These are phyloP conservation scores for Coelopa frigida DNA, from an alignment of 1,140 invertebrate species.

Conservation along the genomic window DNA sequence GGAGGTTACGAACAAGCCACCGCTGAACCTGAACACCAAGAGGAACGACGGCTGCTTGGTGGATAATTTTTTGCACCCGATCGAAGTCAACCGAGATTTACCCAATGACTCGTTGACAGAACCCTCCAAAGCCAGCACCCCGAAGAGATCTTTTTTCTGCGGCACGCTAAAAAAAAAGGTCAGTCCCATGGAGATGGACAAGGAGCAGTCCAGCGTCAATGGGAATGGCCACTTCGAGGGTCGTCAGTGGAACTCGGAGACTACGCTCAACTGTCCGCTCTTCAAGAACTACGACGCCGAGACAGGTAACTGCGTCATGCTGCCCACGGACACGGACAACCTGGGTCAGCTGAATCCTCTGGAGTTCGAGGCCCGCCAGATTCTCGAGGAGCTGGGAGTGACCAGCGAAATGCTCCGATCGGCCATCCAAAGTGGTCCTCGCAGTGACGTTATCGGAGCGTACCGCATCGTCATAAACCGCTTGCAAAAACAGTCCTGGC, in stretches of 20 bases:
- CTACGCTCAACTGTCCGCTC: conserved; percentile 32
- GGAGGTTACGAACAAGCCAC: conserved; percentile 39
- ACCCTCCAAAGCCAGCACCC: conserved; percentile 18
- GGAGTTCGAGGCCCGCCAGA: conserved; percentile 43
- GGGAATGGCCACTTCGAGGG: conserved; percentile 21
- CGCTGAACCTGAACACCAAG: conserved; percentile 41
- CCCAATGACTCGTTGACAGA: conserved; percentile 18
- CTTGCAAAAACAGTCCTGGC: conserved; percentile 42
- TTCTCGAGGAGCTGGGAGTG: conserved; percentile 44
- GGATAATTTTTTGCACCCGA: conserved; percentile 40
- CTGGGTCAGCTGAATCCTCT: conserved; percentile 38
- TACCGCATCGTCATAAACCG: conserved; percentile 47
- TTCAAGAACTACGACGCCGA: conserved; percentile 45
- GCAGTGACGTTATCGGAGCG: conserved; percentile 46
- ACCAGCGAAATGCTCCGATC: conserved; percentile 42
- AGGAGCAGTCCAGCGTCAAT: conserved; percentile 33
- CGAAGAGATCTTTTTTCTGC: conserved; percentile 31
- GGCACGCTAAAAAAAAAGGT: conserved; percentile 42
- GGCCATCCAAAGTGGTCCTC: conserved; percentile 40
- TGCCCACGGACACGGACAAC: conserved; percentile 44
- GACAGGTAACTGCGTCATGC: conserved; percentile 45
- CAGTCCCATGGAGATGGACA: conserved; percentile 38
- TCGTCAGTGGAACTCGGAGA: conserved; percentile 37
- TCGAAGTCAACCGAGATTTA: conserved; percentile 28
- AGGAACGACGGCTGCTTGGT: conserved; percentile 38